Percentiles rank a stretch among this genome's conserved stretches.
These are phyloP conservation scores for Ophion slaviceki DNA, from an alignment of 2,888 invertebrate genomes.

Conservation along the genomic window DNA sequence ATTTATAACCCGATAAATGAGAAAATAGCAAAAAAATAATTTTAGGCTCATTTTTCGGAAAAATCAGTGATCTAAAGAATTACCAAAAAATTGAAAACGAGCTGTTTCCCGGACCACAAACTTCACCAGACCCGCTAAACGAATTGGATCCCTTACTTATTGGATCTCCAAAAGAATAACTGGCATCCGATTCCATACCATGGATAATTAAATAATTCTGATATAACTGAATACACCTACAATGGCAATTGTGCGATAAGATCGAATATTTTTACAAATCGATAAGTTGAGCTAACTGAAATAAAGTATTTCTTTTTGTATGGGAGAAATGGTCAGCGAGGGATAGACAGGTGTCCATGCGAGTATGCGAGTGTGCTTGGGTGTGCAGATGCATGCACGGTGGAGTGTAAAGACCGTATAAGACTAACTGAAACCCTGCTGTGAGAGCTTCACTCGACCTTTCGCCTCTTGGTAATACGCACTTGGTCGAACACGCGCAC, in stretches of 20 bases:
- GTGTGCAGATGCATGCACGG: conserved; percentile 22
- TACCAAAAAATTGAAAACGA: no score
- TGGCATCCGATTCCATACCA: neutral
- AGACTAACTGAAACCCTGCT: conserved; percentile 52
- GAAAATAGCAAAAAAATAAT: no score
- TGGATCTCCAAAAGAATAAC: neutral
- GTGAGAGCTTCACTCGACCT: conserved; percentile 61
- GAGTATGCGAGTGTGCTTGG: neutral
- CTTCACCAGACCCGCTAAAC: no score
- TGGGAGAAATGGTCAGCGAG: neutral
- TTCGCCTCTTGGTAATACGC: conserved; percentile 64
- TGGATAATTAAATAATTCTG: neutral
- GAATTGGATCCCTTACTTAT: neutral
- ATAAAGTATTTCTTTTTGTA: neutral
- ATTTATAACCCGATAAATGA: no score
- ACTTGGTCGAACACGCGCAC: conserved; percentile 58
- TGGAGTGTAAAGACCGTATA: conserved; percentile 10
- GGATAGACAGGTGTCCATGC: conserved; percentile 52
- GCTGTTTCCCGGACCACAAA: no score
- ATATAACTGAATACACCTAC: no score
- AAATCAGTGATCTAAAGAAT: no score
- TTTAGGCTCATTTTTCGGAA: no score
- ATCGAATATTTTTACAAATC: neutral
- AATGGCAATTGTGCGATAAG: neutral
- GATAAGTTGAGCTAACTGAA: neutral